Conservation (phyloP, 1,140 invertebrate genomes). For the Drosophila novamexicana region DNA sequence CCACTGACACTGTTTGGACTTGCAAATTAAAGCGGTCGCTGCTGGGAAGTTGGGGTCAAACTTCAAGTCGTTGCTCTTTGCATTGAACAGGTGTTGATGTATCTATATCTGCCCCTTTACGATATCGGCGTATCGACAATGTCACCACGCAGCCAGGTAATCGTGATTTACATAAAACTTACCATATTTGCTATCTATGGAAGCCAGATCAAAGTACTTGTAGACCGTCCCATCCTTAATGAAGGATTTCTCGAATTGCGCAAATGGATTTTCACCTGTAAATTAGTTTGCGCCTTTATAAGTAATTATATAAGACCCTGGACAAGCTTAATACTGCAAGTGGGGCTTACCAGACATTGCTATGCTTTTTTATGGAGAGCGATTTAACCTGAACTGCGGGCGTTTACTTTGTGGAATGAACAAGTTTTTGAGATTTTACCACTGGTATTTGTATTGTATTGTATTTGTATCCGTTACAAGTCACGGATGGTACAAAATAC, state of each 20-base stretch:
- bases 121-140: neutral
- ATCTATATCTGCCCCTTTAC: neutral
- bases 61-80: conserved; percentile 46
- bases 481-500: neutral
- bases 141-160: conserved; percentile 40
- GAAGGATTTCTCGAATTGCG: conserved; percentile 88
- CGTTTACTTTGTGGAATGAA: conserved; percentile 45
- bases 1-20: conserved; percentile 59
- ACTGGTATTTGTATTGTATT: neutral
- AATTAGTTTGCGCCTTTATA: neutral
- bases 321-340: neutral
- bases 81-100: conserved; percentile 37
- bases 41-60: conserved; percentile 54
- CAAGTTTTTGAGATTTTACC: conserved; percentile 19
- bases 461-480: conserved; percentile 18
- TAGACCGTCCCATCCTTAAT: conserved; percentile 88
- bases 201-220: conserved; percentile 90
- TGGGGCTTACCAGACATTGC: conserved; percentile 66
- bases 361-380: conserved; percentile 19
- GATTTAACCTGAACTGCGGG: conserved; percentile 34
- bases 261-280: conserved; percentile 89
- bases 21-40: conserved; percentile 62
- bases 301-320: conserved; percentile 45
- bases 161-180: conserved; percentile 75
- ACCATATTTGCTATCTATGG: conserved; percentile 91